phyloP scores from a whole-genome alignment of 92 coral and sea anemone species.

The Porites evermanni region DNA sequence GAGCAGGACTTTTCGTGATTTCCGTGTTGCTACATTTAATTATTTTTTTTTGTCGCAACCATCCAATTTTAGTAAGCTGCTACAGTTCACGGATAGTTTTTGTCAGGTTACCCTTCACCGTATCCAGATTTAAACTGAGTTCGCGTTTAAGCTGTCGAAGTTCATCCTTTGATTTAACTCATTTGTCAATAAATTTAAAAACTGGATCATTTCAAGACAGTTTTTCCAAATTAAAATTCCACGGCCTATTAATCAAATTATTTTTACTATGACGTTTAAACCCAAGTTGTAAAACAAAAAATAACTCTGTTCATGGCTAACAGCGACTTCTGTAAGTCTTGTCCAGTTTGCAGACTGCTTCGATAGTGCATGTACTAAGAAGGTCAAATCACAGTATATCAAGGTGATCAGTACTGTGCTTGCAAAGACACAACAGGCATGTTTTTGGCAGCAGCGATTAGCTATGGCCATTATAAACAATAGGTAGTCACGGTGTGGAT shows the following conservation, averaged over 20 bases:
- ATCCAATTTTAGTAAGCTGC: no score
- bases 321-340: no score
- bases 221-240: not conserved
- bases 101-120: no score
- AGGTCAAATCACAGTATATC: not conserved
- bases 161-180: not conserved
- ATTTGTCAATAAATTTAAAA: not conserved
- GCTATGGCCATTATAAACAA: conserved; percentile 24
- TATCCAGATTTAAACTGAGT: not conserved
- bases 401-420: not conserved
- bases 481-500: conserved; percentile 13
- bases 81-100: no score
- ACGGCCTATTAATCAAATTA: not conserved
- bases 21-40: no score
- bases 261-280: not conserved
- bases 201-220: not conserved
- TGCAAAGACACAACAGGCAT: not conserved
- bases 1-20: no score
- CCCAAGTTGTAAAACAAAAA: not conserved
- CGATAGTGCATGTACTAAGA: not conserved
- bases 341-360: no score
- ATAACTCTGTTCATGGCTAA: no score
- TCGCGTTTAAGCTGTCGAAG: not conserved
- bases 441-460: not conserved
- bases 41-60: no score